These are phyloP conservation scores for Amphiprion clarkii DNA, from an alignment of 2,797 vertebrate genomes.

Conservation along the genomic window DNA sequence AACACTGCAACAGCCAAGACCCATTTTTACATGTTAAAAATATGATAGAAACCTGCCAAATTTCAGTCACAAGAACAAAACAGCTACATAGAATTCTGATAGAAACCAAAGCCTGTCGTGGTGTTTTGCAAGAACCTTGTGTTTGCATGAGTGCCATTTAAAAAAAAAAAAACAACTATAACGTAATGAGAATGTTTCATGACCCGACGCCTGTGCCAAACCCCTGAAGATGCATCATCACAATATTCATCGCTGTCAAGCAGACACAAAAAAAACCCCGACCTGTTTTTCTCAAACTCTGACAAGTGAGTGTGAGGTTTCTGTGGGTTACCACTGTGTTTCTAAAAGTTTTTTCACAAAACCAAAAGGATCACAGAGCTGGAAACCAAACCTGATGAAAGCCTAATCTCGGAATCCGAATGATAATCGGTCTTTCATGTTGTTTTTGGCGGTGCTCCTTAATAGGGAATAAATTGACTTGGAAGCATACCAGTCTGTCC, in stretches of 20 bases:
- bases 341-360: slow-evolving; percentile 29
- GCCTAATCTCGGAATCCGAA: slow-evolving; percentile 48
- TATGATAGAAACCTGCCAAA: slow-evolving; percentile 52
- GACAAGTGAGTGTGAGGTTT: slow-evolving; percentile 38
- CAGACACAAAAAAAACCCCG: slow-evolving; percentile 28
- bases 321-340: slow-evolving; percentile 31
- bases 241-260: slow-evolving; percentile 23
- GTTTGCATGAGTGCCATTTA: slow-evolving; percentile 9
- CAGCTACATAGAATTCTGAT: slow-evolving; percentile 21
- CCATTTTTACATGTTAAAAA: slow-evolving; percentile 58
- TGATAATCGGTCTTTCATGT: slow-evolving; percentile 50
- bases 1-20: slow-evolving; percentile 53
- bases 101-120: slow-evolving; percentile 46
- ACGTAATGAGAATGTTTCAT: slow-evolving; percentile 17
- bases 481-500: slow-evolving; percentile 65
- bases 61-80: slow-evolving; percentile 49
- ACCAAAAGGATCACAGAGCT: slow-evolving; percentile 16
- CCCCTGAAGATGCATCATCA: slow-evolving; percentile 26
- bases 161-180: not conserved
- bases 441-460: slow-evolving; percentile 61
- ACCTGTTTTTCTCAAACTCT: slow-evolving; percentile 13
- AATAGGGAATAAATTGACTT: slow-evolving; percentile 77
- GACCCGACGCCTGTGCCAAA: slow-evolving; percentile 31
- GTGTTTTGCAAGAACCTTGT: slow-evolving; percentile 34
- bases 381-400: slow-evolving; percentile 46